Percentiles rank a stretch among this genome's conserved stretches.
Conservation (phyloP, 2,888 invertebrate species). For the Morpho deidamia region DNA sequence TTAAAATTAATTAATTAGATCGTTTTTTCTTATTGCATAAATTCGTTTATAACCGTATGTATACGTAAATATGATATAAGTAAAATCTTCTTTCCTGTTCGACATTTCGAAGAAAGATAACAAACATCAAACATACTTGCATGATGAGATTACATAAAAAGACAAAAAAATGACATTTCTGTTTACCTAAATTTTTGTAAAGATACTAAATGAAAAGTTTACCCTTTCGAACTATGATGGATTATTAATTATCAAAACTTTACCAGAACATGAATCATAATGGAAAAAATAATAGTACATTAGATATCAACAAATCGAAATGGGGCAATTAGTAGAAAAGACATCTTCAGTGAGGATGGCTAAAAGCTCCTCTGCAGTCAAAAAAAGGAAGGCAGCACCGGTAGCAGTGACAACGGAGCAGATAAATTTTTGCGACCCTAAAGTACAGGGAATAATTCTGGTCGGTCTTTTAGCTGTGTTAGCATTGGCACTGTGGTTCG, state of each 20-base stretch:
- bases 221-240: no score
- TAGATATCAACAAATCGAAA: constrained; percentile 22
- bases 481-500: constrained; percentile 42
- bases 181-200: no score
- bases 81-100: no score
- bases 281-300: neutral
- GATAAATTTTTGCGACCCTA: constrained; percentile 36
- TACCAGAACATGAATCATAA: neutral
- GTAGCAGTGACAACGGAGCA: constrained; percentile 2
- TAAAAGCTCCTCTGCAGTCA: constrained; percentile 31
- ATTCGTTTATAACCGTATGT: no score
- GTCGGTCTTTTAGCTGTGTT: constrained; percentile 40
- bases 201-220: no score
- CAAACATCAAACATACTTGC: no score
- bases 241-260: neutral
- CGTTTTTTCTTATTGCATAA: no score
- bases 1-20: no score
- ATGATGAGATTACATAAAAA: no score
- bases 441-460: constrained; percentile 39
- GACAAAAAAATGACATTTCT: no score
- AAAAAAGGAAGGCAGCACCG: constrained; percentile 21
- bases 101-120: no score
- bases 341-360: constrained; percentile 33
- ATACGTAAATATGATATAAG: no score
- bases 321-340: constrained; percentile 36